Percentiles rank a stretch among this genome's conserved stretches.
These are phyloP conservation scores for Apodemus speciosus DNA, from an alignment of 2,113 vertebrate genomes.

Conservation along the genomic window DNA sequence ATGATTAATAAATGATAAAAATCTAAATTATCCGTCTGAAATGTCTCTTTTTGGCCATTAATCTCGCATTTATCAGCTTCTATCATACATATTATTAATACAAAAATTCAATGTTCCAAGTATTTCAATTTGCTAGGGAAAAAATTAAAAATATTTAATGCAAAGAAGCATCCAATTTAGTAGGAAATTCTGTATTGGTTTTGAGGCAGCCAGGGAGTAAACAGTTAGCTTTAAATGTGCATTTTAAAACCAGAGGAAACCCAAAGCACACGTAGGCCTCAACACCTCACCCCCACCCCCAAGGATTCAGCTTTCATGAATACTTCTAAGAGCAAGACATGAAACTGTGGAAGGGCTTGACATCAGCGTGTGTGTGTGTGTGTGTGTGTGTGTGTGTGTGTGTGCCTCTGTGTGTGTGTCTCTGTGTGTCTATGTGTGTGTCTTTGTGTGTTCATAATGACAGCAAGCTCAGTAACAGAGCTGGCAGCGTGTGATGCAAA, in stretches of 20 bases:
- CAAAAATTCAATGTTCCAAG: slow-evolving; percentile 84
- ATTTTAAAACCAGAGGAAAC: slow-evolving; percentile 67
- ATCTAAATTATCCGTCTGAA: slow-evolving; percentile 89
- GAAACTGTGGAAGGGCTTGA: slow-evolving; percentile 65
- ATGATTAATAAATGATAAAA: slow-evolving; percentile 90
- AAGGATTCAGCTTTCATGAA: slow-evolving; percentile 44
- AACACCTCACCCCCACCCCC: background rate
- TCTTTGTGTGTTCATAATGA: slow-evolving; percentile 9
- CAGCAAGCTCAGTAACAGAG: slow-evolving; percentile 75
- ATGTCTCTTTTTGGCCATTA: slow-evolving; percentile 85
- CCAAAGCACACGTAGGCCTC: background rate
- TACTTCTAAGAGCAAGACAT: slow-evolving; percentile 67
- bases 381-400: too few species aligned
- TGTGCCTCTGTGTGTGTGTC: too few species aligned
- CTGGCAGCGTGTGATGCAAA: slow-evolving; percentile 58
- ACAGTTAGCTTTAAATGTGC: slow-evolving; percentile 65
- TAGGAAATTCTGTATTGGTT: slow-evolving; percentile 63
- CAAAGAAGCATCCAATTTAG: slow-evolving; percentile 71
- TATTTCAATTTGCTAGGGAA: slow-evolving; percentile 81
- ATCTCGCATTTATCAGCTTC: slow-evolving; percentile 86
- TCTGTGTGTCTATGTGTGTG: too few species aligned
- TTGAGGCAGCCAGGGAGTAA: slow-evolving; percentile 64
- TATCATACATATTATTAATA: slow-evolving; percentile 80
- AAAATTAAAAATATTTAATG: slow-evolving; percentile 76
- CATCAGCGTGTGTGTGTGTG: background rate